phyloP scores from a whole-genome alignment of 92 coral and sea anemone species.

The Phymanthus crucifer region DNA sequence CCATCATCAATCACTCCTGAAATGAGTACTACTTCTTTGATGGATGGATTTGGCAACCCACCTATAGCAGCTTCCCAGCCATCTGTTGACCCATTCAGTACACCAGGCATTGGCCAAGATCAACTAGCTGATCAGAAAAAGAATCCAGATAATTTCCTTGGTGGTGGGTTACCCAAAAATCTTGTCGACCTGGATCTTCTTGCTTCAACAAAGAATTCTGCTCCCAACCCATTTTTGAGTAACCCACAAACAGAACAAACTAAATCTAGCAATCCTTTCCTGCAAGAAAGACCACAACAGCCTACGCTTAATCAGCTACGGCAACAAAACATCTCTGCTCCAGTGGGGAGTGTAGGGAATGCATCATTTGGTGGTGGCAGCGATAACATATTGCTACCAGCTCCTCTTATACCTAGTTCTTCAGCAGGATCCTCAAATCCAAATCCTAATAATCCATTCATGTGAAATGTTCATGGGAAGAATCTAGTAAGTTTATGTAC shows the following conservation, averaged over 20 bases:
- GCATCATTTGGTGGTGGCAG: constrained; percentile 38
- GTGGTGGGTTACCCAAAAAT: constrained; percentile 65
- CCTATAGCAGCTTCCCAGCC: constrained; percentile 18
- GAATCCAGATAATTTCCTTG: constrained; percentile 56
- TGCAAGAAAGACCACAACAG: constrained; percentile 89
- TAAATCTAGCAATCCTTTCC: constrained; percentile 87
- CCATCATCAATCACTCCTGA: constrained; percentile 42
- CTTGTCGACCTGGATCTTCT: constrained; percentile 86
- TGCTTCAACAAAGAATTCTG: constrained; percentile 64
- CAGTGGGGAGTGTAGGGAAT: constrained; percentile 36
- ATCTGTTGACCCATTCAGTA: constrained; percentile 43
- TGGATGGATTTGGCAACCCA: constrained; percentile 11
- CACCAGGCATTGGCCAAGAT: constrained; percentile 30
- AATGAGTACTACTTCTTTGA: constrained; percentile 23
- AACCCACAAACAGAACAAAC: constrained; percentile 62
- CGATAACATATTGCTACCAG: constrained; percentile 80
- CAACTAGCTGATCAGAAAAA: constrained; percentile 36
- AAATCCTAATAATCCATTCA: constrained; percentile 77
- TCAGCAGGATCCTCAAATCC: constrained; percentile 42
- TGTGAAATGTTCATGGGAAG: constrained; percentile 39
- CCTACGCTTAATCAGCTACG: constrained; percentile 97
- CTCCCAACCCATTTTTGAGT: constrained; percentile 81
- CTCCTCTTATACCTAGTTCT: constrained; percentile 87
- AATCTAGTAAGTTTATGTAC: constrained; percentile 10
- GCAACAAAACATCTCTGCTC: constrained; percentile 38